Percentiles rank a stretch among this genome's conserved stretches.
Evolutionary conservation across 2,888 invertebrate species (phyloP).

Genomic region (Malthinus flaveolus): DNA sequence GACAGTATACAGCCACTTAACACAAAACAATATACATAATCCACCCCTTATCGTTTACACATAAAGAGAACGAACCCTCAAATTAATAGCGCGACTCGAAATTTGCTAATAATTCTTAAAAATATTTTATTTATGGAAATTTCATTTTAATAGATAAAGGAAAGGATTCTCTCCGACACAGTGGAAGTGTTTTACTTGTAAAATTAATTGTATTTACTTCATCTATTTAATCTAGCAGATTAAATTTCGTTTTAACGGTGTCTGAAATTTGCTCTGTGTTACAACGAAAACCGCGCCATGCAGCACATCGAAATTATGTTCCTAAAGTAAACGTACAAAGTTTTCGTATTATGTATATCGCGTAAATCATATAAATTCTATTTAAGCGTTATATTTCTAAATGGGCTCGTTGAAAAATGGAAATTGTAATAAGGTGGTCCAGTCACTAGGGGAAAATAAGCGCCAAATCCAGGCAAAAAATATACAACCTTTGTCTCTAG

Average conservation of each 20-base stretch:
- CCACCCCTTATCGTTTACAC: too few relatives aligned
- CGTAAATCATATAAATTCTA: not conserved
- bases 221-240: constrained; percentile 34
- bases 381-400: not conserved
- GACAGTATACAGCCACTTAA: too few relatives aligned
- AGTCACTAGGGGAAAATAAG: too few relatives aligned
- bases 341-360: not conserved
- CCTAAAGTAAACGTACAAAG: constrained; percentile 15
- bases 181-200: constrained; percentile 6
- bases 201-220: constrained; percentile 31
- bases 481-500: too few relatives aligned
- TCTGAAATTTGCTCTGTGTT: constrained; percentile 31
- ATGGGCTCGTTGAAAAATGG: too few relatives aligned
- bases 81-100: too few relatives aligned
- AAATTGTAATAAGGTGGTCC: too few relatives aligned
- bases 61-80: too few relatives aligned
- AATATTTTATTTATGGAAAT: constrained; percentile 1
- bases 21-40: too few relatives aligned
- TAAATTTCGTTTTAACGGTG: constrained; percentile 33
- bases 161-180: constrained; percentile 7
- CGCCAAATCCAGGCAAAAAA: too few relatives aligned
- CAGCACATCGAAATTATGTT: constrained; percentile 22
- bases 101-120: not conserved
- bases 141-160: constrained; percentile 14
- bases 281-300: constrained; percentile 28